These are phyloP conservation scores for Sphaeridia pumilis DNA, from an alignment of 2,888 invertebrate species.

Conservation along the genomic window DNA sequence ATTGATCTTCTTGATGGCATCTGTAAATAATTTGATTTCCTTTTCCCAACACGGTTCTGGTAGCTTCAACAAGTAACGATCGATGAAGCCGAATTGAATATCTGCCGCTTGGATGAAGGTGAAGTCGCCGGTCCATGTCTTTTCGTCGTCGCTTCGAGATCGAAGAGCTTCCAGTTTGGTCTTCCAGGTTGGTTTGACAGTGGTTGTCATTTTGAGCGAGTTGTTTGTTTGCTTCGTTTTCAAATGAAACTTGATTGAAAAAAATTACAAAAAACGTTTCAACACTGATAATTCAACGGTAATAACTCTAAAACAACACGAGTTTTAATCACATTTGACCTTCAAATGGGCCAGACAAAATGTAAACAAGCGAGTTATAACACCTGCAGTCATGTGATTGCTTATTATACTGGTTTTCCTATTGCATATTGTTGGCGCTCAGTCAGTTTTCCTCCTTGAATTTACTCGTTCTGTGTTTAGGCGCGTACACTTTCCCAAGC, in stretches of 20 bases:
- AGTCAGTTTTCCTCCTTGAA: too few species aligned
- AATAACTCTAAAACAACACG: too few species aligned
- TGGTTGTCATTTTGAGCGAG: background rate
- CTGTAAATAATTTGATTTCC: slow-evolving; percentile 40
- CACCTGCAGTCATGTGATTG: too few species aligned
- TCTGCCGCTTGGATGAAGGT: slow-evolving; percentile 44
- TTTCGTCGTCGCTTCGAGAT: slow-evolving; percentile 25
- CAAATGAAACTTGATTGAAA: too few species aligned
- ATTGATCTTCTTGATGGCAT: slow-evolving; percentile 41
- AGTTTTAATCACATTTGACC: too few species aligned
- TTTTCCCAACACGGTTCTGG: slow-evolving; percentile 40
- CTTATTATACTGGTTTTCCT: too few species aligned
- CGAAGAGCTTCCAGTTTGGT: background rate
- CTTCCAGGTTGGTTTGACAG: background rate
- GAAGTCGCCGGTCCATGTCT: slow-evolving; percentile 41
- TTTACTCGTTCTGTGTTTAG: too few species aligned
- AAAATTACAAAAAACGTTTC: background rate
- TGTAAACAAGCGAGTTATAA: too few species aligned
- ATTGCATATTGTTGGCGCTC: too few species aligned
- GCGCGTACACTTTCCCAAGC: too few species aligned
- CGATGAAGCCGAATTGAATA: slow-evolving; percentile 43
- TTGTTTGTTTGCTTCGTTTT: background rate
- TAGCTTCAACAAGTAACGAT: slow-evolving; percentile 37
- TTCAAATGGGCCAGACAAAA: too few species aligned
- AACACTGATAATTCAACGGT: background rate